Percentiles rank a stretch among this genome's conserved stretches.
These are phyloP conservation scores for Drosophila anomelani DNA, from an alignment of 2,888 invertebrate genomes.

Conservation along the genomic window DNA sequence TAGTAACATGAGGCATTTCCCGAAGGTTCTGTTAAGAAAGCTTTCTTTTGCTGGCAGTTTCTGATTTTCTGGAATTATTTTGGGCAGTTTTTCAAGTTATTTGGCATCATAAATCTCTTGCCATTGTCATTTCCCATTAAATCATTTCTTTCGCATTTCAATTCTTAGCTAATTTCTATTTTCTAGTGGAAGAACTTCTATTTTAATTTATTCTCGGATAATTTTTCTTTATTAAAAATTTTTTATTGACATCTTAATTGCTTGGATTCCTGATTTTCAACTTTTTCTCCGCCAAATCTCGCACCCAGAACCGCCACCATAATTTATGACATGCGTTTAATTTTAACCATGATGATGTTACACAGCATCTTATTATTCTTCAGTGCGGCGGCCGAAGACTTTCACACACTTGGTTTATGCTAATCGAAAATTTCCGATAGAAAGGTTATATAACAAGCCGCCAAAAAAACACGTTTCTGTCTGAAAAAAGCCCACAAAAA, in stretches of 20 bases:
- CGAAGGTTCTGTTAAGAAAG: conserved; percentile 59
- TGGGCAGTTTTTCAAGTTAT: neutral
- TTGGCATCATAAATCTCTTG: neutral
- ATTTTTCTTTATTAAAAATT: conserved; percentile 41
- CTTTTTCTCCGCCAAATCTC: conserved; percentile 34
- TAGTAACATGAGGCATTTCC: conserved; percentile 22
- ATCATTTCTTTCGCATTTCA: conserved; percentile 15
- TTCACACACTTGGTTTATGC: conserved; percentile 49
- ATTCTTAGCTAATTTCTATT: conserved; percentile 38
- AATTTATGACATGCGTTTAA: conserved; percentile 56
- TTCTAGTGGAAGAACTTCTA: conserved; percentile 26
- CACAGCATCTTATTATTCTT: conserved; percentile 33
- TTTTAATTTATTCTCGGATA: conserved; percentile 33
- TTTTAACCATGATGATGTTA: conserved; percentile 72
- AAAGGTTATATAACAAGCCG: conserved; percentile 50
- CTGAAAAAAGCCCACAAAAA: conserved; percentile 29
- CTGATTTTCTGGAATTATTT: conserved; percentile 4
- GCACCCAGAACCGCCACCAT: conserved; percentile 25
- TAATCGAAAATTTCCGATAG: conserved; percentile 38
- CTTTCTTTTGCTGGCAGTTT: conserved; percentile 13
- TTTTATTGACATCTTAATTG: conserved; percentile 45
- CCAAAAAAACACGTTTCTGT: conserved; percentile 40
- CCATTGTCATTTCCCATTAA: conserved; percentile 1
- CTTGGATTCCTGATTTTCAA: conserved; percentile 45
- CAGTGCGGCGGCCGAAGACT: conserved; percentile 54